A percentile compares a stretch with the other conserved stretches of the same genome.
Evolutionary conservation across 2,797 vertebrate genomes (phyloP).

Genomic region (Spea hammondii): DNA sequence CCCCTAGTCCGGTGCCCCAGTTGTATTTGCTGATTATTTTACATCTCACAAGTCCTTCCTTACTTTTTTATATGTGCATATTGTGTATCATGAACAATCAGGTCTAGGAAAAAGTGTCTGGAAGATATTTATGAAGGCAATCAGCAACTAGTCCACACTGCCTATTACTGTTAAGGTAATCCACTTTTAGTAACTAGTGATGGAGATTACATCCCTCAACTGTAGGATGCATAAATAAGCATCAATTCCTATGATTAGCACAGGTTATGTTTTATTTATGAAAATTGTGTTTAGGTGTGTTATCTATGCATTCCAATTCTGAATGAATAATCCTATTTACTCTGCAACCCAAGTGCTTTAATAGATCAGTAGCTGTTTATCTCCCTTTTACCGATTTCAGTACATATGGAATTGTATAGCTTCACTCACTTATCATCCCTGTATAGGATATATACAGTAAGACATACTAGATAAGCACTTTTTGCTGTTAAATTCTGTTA

Average conservation of each 20-base stretch:
- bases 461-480: too few species aligned
- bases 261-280: constrained; percentile 38
- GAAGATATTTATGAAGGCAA: constrained; percentile 33
- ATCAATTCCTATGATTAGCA: constrained; percentile 31
- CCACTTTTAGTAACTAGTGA: constrained; percentile 37
- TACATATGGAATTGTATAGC: neutral
- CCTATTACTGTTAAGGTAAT: constrained; percentile 32
- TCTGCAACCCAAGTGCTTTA: constrained; percentile 23
- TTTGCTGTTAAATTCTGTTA: too few species aligned
- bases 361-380: constrained; percentile 28
- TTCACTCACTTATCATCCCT: too few species aligned
- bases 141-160: constrained; percentile 25
- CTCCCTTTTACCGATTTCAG: constrained; percentile 16
- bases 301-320: constrained; percentile 29
- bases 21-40: neutral
- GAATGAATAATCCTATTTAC: constrained; percentile 34
- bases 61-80: constrained; percentile 11
- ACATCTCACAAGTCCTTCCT: neutral
- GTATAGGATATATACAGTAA: too few species aligned
- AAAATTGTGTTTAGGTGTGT: constrained; percentile 35
- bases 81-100: constrained; percentile 14
- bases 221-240: constrained; percentile 26
- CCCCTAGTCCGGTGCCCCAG: too few species aligned
- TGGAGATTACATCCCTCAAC: constrained; percentile 23
- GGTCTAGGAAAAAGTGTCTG: neutral